Evolutionary conservation across 2,888 invertebrate genomes (phyloP).

Genomic region (Boloria euphrosyne): DNA sequence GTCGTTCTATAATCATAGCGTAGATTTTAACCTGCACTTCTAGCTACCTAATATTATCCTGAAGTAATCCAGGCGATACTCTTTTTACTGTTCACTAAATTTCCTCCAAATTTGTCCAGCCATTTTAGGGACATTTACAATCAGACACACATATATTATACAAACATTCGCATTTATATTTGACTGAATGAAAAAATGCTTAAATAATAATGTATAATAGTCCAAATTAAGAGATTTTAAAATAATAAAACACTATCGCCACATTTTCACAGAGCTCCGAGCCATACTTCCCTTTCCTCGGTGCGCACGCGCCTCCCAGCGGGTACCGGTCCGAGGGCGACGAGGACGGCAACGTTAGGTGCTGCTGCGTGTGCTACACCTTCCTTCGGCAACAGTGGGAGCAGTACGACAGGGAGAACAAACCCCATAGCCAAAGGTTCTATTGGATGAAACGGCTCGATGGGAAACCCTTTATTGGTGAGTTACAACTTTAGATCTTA

Average conservation of each 20-base stretch:
- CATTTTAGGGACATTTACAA: too few species aligned
- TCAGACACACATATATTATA: too few species aligned
- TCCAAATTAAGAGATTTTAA: too few species aligned
- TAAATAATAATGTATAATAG: too few species aligned
- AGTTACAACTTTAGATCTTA: conserved; percentile 46
- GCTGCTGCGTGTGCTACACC: conserved; percentile 93
- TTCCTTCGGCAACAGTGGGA: conserved; percentile 96
- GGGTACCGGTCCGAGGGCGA: conserved; percentile 84
- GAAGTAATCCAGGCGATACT: too few species aligned
- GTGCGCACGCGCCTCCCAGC: conserved; percentile 92
- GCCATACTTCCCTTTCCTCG: conserved; percentile 95
- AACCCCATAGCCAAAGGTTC: conserved; percentile 92
- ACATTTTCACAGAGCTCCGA: conserved; percentile 76
- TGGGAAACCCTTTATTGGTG: conserved; percentile 91
- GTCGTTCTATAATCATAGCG: too few species aligned
- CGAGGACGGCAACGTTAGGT: conserved; percentile 84
- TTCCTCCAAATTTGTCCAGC: too few species aligned
- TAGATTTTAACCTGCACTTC: too few species aligned
- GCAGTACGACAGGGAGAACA: conserved; percentile 91
- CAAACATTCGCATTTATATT: too few species aligned
- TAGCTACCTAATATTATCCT: too few species aligned
- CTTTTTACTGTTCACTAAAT: too few species aligned
- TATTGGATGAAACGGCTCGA: conserved; percentile 97
- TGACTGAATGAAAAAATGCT: too few species aligned
- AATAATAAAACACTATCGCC: neutral